Base-by-base conservation (phyloP, 2,888 invertebrate species). In the Trichacis sp. region DNA sequence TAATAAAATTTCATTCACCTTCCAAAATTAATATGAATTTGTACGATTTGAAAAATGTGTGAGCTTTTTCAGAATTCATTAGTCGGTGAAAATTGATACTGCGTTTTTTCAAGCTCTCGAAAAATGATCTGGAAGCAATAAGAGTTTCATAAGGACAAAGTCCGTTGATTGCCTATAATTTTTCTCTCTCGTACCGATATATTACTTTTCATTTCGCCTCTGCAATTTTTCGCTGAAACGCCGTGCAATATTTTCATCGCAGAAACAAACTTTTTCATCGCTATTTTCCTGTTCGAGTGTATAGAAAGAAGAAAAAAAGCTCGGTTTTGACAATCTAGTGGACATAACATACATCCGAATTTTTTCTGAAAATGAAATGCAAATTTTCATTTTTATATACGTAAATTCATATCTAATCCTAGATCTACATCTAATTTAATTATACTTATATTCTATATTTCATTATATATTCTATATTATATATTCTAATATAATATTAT, bases 321-420 rank as follows among this genome's bases (percentile, higher is more conserved):
- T 24, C 48, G 64, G 36, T 66, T 67, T 9, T 67, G 52, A n/a
- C 47, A 51, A 57, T 72, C 68, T 18, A 72, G 56, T 15, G 75
- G 75, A 51, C 64, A 70, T 3, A 74, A 47, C 69, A 73, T 74
- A 46, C 69, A 71, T n/a, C 73, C 75, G 1, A 66, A 56, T 69
- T 65, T 73, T n/a, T 57, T 67, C 75, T 75, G n/a, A n/a, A n/a
- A n/a, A n/a, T n/a, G n/a, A n/a, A n/a, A n/a, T n/a, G n/a, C n/a
- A n/a, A n/a, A n/a, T n/a, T n/a, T n/a, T n/a, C n/a, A n/a, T n/a
- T n/a, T n/a, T n/a, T n/a, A n/a, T 50, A 53, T 30, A 54, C 29
- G 46, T 45, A 40, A 38, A 9, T 59, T 47, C 30, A 38, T 30
- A 24, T 29, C 40, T 14, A 54, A 18, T 11, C 33, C 42, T 20